Conservation (phyloP, 2,113 vertebrate species). For the Pogona vitticeps region DNA sequence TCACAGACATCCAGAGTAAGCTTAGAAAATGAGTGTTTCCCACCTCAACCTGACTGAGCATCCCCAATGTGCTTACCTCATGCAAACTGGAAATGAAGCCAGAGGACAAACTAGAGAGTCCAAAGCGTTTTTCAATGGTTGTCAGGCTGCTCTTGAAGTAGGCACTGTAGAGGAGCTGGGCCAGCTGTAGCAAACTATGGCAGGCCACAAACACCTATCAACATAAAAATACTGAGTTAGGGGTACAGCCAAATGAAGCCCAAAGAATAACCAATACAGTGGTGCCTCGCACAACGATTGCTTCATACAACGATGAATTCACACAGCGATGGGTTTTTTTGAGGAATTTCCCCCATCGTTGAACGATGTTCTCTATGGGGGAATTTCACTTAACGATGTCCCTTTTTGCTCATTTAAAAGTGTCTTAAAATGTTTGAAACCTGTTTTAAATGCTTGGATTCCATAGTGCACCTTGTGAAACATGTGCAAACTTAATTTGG, state of each 20-base stretch:
- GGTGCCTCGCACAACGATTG: too few species aligned
- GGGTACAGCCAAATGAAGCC: neutral
- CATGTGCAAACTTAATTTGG: too few species aligned
- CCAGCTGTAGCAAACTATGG: slow-evolving; percentile 92
- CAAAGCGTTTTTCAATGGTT: slow-evolving; percentile 95
- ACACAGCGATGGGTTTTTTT: too few species aligned
- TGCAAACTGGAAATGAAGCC: slow-evolving; percentile 95
- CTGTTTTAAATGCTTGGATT: too few species aligned
- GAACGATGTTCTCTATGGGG: too few species aligned
- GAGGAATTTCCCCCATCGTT: too few species aligned
- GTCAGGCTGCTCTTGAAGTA: slow-evolving; percentile 98
- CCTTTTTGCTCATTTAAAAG: too few species aligned
- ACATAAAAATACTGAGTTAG: slow-evolving; percentile 22
- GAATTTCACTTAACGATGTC: too few species aligned
- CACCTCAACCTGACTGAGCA: neutral
- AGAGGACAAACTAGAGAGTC: slow-evolving; percentile 92
- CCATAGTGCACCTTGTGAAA: too few species aligned
- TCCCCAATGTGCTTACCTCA: slow-evolving; percentile 80
- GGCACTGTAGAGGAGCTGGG: slow-evolving; percentile 91
- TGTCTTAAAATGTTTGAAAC: too few species aligned
- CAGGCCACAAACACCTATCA: slow-evolving; percentile 91
- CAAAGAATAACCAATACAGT: neutral
- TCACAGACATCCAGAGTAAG: neutral
- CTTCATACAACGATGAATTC: too few species aligned
- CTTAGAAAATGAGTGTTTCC: neutral